Evolutionary conservation across 2,113 vertebrate genomes (phyloP).

Genomic region (Eonycteris spelaea): DNA sequence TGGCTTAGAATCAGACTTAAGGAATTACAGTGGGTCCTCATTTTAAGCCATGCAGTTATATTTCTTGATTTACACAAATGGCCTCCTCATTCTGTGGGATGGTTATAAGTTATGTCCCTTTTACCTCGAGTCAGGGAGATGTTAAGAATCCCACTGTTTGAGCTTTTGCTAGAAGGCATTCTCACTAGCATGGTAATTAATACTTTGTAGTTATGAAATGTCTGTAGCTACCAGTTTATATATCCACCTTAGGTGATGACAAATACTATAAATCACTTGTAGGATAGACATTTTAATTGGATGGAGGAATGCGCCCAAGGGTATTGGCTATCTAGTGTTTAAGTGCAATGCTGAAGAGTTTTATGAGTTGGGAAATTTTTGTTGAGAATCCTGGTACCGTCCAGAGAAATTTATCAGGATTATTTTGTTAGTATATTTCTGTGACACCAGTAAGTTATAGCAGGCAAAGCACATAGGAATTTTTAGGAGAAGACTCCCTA

Average conservation of each 20-base stretch:
- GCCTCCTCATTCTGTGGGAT: background rate
- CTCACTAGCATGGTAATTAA: constrained; percentile 46
- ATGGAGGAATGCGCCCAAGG: constrained; percentile 40
- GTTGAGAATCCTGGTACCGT: constrained; percentile 14
- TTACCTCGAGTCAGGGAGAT: background rate
- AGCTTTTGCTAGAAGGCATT: constrained; percentile 57
- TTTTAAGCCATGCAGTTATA: background rate
- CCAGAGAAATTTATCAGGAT: constrained; percentile 4
- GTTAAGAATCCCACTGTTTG: background rate
- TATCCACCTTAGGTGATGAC: constrained; percentile 54
- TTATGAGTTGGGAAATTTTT: constrained; percentile 44
- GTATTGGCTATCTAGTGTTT: constrained; percentile 38
- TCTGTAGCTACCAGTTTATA: constrained; percentile 52
- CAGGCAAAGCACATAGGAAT: background rate
- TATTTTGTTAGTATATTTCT: background rate
- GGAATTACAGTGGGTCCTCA: background rate
- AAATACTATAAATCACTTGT: constrained; percentile 58
- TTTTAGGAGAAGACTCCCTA: background rate
- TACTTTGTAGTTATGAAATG: constrained; percentile 25
- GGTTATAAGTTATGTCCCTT: constrained; percentile 25
- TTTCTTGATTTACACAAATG: constrained; percentile 50
- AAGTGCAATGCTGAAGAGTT: constrained; percentile 29
- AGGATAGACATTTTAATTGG: constrained; percentile 70
- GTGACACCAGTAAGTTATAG: background rate
- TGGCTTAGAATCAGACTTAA: constrained; percentile 29